Conservation (phyloP, 2,113 vertebrate genomes). For the Podarcis cretensis region DNA sequence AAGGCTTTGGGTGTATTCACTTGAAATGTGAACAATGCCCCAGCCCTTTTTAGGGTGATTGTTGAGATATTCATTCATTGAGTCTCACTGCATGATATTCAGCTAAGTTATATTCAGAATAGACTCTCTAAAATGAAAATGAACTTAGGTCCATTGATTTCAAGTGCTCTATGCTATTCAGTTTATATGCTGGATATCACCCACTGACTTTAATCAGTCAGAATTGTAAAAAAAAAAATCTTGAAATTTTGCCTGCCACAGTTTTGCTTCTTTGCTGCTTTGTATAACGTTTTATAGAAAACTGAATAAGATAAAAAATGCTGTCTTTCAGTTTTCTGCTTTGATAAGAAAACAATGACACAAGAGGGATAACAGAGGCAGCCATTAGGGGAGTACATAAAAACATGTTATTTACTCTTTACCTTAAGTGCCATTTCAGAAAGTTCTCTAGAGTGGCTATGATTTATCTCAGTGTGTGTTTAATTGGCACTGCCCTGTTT, state of each 20-base stretch:
- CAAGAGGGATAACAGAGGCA: background rate
- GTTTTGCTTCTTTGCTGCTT: background rate
- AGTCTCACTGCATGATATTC: background rate
- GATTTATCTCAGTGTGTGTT: constrained; percentile 32
- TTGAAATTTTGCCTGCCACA: background rate
- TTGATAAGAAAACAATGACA: constrained; percentile 26
- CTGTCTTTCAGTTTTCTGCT: background rate
- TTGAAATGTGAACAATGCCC: background rate
- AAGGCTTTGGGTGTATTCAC: background rate
- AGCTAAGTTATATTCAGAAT: background rate
- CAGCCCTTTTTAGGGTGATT: background rate
- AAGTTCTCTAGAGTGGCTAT: constrained; percentile 10
- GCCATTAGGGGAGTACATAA: constrained; percentile 19
- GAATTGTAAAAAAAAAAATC: background rate
- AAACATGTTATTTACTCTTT: constrained; percentile 25
- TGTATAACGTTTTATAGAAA: background rate
- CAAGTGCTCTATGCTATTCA: too few relatives aligned
- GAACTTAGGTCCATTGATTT: too few relatives aligned
- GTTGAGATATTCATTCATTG: background rate
- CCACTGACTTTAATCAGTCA: too few relatives aligned
- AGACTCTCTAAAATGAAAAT: background rate
- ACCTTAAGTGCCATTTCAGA: constrained; percentile 3
- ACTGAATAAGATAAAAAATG: background rate
- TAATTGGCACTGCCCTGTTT: constrained; percentile 34
- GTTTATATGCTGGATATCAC: too few relatives aligned